phyloP scores from a whole-genome alignment of 2,888 invertebrate species.

The Melipona beecheii region DNA sequence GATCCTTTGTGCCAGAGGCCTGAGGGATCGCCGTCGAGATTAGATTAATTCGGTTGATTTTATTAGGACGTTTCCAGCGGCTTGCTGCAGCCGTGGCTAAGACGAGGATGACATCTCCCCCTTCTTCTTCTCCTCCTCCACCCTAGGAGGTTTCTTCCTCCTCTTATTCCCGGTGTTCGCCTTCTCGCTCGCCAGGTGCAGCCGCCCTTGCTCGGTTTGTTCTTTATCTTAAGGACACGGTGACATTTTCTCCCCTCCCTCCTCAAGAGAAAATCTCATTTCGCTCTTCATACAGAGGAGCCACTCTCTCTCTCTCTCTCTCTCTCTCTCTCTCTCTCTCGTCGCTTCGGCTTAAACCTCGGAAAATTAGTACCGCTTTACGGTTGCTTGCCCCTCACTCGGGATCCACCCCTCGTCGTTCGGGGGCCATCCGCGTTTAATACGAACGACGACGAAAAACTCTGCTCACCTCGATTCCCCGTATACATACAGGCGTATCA shows the following conservation, averaged over 20 bases:
- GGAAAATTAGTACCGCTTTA: conserved; percentile 79
- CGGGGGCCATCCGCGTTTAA: conserved; percentile 37
- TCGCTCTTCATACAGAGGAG: conserved; percentile 62
- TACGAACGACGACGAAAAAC: background rate
- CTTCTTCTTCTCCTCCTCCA: background rate
- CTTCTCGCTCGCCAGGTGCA: conserved; percentile 61
- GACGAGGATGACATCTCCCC: background rate
- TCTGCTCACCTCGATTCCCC: background rate
- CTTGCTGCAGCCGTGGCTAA: conserved; percentile 46
- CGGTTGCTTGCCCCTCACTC: conserved; percentile 71
- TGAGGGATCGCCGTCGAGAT: conserved; percentile 74
- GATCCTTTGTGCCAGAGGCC: conserved; percentile 73
- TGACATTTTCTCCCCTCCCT: conserved; percentile 65
- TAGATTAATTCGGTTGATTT: conserved; percentile 80
- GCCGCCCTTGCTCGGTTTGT: conserved; percentile 51
- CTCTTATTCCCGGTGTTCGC: conserved; percentile 11
- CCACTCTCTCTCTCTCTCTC: conserved; percentile 23
- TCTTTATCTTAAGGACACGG: conserved; percentile 74
- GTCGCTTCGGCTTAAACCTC: conserved; percentile 52
- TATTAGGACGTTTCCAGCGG: conserved; percentile 75
- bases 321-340: conserved; percentile 10
- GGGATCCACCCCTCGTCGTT: conserved; percentile 46
- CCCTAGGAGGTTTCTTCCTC: conserved; percentile 20
- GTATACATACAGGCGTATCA: conserved; percentile 4
- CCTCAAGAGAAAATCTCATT: conserved; percentile 68